These are phyloP conservation scores for Rugalucina vietnamica DNA, from an alignment of 2,888 invertebrate genomes.

Conservation along the genomic window DNA sequence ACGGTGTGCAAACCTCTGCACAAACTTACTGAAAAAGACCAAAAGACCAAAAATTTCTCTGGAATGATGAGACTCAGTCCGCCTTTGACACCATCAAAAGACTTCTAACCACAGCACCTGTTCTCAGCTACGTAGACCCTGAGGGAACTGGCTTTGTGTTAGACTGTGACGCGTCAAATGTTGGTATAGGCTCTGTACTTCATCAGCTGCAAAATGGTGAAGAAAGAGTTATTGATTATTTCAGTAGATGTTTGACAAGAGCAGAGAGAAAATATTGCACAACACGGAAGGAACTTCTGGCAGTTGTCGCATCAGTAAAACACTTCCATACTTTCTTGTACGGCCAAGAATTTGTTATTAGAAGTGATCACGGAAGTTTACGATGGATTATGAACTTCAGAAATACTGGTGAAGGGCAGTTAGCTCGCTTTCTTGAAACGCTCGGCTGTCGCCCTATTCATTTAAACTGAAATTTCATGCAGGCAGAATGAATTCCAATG, in stretches of 20 bases:
- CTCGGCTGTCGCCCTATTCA: neutral
- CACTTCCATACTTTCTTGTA: neutral
- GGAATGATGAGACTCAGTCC: neutral
- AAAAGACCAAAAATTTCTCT: neutral
- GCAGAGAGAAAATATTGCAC: neutral
- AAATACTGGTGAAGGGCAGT: constrained; percentile 20
- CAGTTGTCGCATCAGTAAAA: neutral
- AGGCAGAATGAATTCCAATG: neutral
- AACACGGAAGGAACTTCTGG: neutral
- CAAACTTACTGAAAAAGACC: neutral
- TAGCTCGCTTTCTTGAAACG: neutral
- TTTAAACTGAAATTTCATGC: neutral
- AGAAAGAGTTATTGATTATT: constrained; percentile 7
- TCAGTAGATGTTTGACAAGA: neutral
- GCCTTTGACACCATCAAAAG: neutral
- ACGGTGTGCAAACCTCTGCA: neutral
- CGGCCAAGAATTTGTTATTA: neutral
- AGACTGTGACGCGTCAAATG: neutral
- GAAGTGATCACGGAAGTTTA: constrained; percentile 39
- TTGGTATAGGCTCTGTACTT: neutral
- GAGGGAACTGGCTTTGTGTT: neutral
- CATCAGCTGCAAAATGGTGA: neutral
- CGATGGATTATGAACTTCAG: neutral
- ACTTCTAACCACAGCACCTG: neutral
- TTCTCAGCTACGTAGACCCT: neutral